Percentiles rank a stretch among this genome's conserved stretches.
Conservation (phyloP, 1,140 invertebrate species). For the Nephila pilipes region DNA sequence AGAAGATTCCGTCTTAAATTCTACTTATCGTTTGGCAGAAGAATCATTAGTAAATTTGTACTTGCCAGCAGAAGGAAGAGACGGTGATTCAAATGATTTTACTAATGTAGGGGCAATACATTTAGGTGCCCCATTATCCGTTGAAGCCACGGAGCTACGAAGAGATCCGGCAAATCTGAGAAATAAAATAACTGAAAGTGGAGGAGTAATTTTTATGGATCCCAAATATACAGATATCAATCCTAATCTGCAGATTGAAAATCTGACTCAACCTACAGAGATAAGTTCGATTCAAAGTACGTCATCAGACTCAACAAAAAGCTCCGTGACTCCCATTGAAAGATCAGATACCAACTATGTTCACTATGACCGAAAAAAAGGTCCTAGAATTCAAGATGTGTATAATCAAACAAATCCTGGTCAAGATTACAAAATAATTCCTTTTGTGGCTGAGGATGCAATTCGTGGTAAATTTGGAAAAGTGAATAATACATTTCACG, state of each 20-base stretch:
- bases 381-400: slow-evolving; percentile 66
- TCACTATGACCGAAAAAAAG: slow-evolving; percentile 60
- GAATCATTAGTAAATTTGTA: slow-evolving; percentile 19
- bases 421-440: slow-evolving; percentile 84
- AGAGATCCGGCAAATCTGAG: not conserved
- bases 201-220: slow-evolving; percentile 71
- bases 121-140: slow-evolving; percentile 63
- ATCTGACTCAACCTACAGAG: not conserved
- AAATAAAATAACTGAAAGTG: slow-evolving; percentile 54
- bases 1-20: not conserved
- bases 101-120: slow-evolving; percentile 59
- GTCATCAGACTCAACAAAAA: not conserved
- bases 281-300: not conserved
- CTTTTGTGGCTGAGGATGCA: slow-evolving; percentile 90
- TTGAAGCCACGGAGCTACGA: not conserved
- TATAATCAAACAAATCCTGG: slow-evolving; percentile 30
- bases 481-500: slow-evolving; percentile 74
- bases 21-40: not conserved
- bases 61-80: slow-evolving; percentile 25
- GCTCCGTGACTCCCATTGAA: not conserved
- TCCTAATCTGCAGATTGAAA: not conserved
- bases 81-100: slow-evolving; percentile 39
- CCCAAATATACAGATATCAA: slow-evolving; percentile 64
- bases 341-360: not conserved
- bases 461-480: slow-evolving; percentile 82